These are phyloP conservation scores for Alouatta palliata DNA, from an alignment of 2,113 vertebrate species.

Conservation along the genomic window DNA sequence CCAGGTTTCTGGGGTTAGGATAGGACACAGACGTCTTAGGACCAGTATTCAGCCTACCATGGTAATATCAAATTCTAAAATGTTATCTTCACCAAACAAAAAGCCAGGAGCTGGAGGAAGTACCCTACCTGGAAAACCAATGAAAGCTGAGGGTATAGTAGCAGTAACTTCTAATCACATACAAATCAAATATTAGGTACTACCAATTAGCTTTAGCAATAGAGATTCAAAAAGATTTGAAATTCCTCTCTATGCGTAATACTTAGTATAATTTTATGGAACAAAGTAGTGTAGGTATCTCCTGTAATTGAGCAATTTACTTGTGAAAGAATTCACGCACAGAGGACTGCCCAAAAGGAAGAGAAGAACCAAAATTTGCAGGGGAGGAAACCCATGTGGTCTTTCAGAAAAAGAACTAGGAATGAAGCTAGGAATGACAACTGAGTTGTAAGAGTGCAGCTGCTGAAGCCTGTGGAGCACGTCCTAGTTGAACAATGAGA, in stretches of 20 bases:
- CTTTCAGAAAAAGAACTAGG: neutral
- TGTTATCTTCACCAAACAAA: neutral
- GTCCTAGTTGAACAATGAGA: neutral
- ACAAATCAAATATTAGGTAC: neutral
- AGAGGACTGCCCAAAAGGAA: neutral
- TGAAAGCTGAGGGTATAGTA: neutral
- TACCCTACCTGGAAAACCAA: neutral
- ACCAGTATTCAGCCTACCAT: neutral
- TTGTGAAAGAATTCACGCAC: too few species aligned
- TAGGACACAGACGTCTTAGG: neutral
- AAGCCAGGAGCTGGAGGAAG: neutral
- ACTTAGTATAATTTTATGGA: neutral
- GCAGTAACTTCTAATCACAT: neutral
- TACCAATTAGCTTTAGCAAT: neutral
- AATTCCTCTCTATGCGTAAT: neutral
- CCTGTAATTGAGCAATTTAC: neutral
- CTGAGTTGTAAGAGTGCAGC: neutral
- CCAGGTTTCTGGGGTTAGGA: neutral
- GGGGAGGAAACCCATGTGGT: neutral
- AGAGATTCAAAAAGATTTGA: neutral
- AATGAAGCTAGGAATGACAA: neutral
- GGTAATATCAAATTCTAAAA: neutral
- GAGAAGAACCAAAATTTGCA: neutral
- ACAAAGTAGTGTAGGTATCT: neutral
- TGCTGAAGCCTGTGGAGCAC: neutral